A percentile compares a stretch with the other conserved stretches of the same genome.
Conservation (phyloP, 2,113 vertebrate genomes). For the Heliornis fulica region DNA sequence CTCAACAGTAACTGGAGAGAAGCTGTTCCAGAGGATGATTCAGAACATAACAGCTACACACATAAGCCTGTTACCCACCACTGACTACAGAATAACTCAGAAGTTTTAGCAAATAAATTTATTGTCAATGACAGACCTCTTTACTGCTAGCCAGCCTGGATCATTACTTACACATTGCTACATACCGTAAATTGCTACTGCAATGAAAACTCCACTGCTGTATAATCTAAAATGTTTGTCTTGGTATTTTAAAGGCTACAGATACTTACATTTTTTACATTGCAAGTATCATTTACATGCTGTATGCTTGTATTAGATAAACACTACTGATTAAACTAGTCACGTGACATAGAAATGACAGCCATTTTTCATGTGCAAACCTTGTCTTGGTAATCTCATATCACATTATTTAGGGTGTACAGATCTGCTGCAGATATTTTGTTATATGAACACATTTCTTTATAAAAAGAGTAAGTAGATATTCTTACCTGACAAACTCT, state of each 20-base stretch:
- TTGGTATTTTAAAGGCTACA: neutral
- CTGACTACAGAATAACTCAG: neutral
- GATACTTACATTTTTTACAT: neutral
- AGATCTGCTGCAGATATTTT: neutral
- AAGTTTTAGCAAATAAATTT: neutral
- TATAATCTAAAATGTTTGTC: neutral
- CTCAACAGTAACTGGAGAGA: neutral
- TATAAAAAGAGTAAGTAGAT: neutral
- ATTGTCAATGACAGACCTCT: neutral
- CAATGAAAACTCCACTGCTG: too few species aligned
- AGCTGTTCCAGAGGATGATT: neutral
- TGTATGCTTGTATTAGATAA: neutral
- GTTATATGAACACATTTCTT: neutral
- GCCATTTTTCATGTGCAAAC: neutral
- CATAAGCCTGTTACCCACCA: neutral
- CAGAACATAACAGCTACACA: neutral
- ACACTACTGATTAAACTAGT: neutral
- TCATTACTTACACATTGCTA: neutral
- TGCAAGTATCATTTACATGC: neutral
- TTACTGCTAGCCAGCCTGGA: neutral
- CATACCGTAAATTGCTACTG: neutral
- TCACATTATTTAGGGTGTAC: neutral
- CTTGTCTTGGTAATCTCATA: neutral
- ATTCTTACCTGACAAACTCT: constrained; percentile 92
- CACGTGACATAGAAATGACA: neutral